These are phyloP conservation scores for Chamaea fasciata DNA, from an alignment of 2,113 vertebrate genomes.

Conservation along the genomic window DNA sequence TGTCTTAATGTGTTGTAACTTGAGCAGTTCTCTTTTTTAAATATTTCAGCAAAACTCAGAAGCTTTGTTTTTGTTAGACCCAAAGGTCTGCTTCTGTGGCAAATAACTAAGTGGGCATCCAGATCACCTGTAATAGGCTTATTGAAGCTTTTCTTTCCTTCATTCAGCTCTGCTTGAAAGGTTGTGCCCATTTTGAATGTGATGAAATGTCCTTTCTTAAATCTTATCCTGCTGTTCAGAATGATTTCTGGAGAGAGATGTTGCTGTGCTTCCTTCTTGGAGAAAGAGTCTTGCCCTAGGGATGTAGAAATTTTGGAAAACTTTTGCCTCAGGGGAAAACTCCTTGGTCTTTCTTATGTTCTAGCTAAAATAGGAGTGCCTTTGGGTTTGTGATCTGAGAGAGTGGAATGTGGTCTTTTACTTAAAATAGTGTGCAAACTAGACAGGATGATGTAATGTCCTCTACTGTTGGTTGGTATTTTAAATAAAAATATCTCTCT, in stretches of 20 bases:
- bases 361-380: background rate
- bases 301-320: background rate
- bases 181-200: background rate
- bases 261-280: background rate
- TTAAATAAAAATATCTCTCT: background rate
- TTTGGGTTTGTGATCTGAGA: background rate
- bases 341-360: background rate
- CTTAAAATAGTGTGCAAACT: background rate
- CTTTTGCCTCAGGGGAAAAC: background rate
- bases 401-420: background rate
- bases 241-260: background rate
- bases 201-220: background rate
- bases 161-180: background rate
- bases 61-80: background rate
- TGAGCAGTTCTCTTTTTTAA: background rate
- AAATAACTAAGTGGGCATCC: background rate
- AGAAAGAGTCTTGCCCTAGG: background rate
- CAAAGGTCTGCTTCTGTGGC: background rate
- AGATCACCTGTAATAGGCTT: background rate
- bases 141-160: background rate
- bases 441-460: slow-evolving; percentile 19
- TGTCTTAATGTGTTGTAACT: background rate
- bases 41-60: background rate
- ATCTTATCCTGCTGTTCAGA: background rate
- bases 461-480: background rate